Evolutionary conservation across 2,888 invertebrate species (phyloP).

Genomic region (Aquatica leii): DNA sequence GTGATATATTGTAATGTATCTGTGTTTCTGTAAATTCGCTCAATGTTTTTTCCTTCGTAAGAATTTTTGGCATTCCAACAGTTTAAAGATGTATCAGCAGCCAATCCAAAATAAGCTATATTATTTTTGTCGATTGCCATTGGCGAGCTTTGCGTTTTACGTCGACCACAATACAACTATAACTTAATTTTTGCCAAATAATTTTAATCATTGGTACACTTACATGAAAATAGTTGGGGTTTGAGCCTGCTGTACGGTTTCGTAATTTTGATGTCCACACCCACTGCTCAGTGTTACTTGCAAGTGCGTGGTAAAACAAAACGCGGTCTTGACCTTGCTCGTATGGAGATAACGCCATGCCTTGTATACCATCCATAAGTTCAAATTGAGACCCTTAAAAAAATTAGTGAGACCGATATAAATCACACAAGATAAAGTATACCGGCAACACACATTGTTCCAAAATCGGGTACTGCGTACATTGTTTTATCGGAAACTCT

Average conservation of each 20-base stretch:
- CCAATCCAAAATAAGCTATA: constrained; percentile 73
- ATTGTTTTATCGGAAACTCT: too few relatives aligned
- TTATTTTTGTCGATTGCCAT: constrained; percentile 76
- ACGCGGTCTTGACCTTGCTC: constrained; percentile 63
- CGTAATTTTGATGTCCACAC: constrained; percentile 69
- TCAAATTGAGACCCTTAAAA: constrained; percentile 62
- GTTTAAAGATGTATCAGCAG: constrained; percentile 72
- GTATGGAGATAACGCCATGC: constrained; percentile 72
- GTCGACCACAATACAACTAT: constrained; percentile 64
- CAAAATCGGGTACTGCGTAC: not conserved
- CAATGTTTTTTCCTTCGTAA: constrained; percentile 66
- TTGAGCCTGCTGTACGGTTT: constrained; percentile 63
- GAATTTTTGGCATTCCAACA: constrained; percentile 77
- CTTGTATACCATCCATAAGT: constrained; percentile 77
- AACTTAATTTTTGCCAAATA: not conserved
- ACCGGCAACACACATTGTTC: not conserved
- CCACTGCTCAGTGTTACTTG: constrained; percentile 71
- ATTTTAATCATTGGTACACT: constrained; percentile 44
- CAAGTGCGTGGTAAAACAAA: constrained; percentile 75
- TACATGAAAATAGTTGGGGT: constrained; percentile 64
- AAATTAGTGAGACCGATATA: too few relatives aligned
- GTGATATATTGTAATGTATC: constrained; percentile 75
- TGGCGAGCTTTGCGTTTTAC: constrained; percentile 75
- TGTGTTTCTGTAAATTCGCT: constrained; percentile 65
- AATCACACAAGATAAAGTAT: not conserved